These are phyloP conservation scores for Drosophila kohkoa DNA, from an alignment of 1,140 invertebrate genomes.

Conservation along the genomic window DNA sequence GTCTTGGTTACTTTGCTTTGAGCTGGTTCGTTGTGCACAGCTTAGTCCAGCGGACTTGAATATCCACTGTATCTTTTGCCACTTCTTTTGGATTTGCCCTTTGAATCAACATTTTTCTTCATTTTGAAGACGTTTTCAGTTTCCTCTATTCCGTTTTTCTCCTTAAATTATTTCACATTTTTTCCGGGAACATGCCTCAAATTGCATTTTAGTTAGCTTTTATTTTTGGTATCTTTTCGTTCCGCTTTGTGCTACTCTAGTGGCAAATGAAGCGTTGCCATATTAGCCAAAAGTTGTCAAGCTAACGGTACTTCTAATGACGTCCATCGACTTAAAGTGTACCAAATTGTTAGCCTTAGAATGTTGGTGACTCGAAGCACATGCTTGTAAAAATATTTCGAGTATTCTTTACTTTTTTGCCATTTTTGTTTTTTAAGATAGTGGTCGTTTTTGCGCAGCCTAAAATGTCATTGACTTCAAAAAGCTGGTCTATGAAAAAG, in stretches of 20 bases:
- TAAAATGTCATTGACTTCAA: conserved; percentile 45
- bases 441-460: conserved; percentile 4
- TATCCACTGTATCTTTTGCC: conserved; percentile 5
- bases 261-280: conserved; percentile 50
- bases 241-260: conserved; percentile 37
- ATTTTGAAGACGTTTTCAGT: conserved; percentile 24
- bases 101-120: conserved; percentile 31
- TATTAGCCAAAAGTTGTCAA: conserved; percentile 39
- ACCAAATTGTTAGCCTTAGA: conserved; percentile 9
- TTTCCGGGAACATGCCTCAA: conserved; percentile 31
- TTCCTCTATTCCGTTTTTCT: neutral
- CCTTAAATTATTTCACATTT: conserved; percentile 18
- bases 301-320: conserved; percentile 47
- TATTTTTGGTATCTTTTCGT: conserved; percentile 7
- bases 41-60: neutral
- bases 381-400: conserved; percentile 30
- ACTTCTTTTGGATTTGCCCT: conserved; percentile 15
- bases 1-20: neutral
- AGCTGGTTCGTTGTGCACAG: neutral
- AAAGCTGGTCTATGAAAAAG: conserved; percentile 21
- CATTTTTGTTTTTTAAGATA: conserved; percentile 1
- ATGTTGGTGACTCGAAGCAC: conserved; percentile 5
- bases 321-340: conserved; percentile 35
- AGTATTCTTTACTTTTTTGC: conserved; percentile 20
- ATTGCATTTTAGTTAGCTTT: conserved; percentile 51